These are phyloP conservation scores for Spodoptera littoralis DNA, from an alignment of 2,888 invertebrate genomes.

Conservation along the genomic window DNA sequence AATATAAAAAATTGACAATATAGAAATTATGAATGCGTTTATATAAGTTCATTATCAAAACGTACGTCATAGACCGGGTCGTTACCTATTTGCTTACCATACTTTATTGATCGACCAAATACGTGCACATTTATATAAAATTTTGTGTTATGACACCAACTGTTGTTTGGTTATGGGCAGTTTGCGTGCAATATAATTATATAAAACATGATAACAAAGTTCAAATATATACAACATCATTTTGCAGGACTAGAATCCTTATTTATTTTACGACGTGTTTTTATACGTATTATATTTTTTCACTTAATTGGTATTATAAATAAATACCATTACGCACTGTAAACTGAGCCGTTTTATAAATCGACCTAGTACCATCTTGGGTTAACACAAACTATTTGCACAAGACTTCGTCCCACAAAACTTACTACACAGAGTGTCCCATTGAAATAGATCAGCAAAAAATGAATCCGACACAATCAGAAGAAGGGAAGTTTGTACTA, in stretches of 20 bases:
- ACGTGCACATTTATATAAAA: conserved; percentile 44
- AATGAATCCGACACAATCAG: too few species aligned
- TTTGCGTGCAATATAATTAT: conserved; percentile 15
- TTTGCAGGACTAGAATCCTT: conserved; percentile 42
- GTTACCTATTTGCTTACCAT: conserved; percentile 3
- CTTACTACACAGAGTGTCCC: conserved; percentile 1
- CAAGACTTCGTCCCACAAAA: conserved; percentile 12
- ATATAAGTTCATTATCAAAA: conserved; percentile 30
- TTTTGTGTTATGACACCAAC: conserved; percentile 37
- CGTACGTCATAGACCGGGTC: conserved; percentile 21
- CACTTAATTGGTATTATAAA: not conserved
- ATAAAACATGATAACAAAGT: not conserved
- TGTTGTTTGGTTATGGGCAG: conserved; percentile 24
- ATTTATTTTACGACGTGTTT: conserved; percentile 20
- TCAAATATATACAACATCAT: conserved; percentile 34
- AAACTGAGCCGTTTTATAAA: not conserved
- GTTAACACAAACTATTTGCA: not conserved
- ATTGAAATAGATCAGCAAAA: not conserved
- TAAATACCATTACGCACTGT: not conserved
- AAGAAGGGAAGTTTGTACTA: too few species aligned
- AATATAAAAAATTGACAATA: conserved; percentile 43
- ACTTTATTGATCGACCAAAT: conserved; percentile 35
- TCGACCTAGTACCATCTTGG: too few species aligned
- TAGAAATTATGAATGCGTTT: conserved; percentile 33
- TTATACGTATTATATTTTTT: not conserved